These are phyloP conservation scores for Temnothorax nylanderi DNA, from an alignment of 1,140 invertebrate genomes.

Conservation along the genomic window DNA sequence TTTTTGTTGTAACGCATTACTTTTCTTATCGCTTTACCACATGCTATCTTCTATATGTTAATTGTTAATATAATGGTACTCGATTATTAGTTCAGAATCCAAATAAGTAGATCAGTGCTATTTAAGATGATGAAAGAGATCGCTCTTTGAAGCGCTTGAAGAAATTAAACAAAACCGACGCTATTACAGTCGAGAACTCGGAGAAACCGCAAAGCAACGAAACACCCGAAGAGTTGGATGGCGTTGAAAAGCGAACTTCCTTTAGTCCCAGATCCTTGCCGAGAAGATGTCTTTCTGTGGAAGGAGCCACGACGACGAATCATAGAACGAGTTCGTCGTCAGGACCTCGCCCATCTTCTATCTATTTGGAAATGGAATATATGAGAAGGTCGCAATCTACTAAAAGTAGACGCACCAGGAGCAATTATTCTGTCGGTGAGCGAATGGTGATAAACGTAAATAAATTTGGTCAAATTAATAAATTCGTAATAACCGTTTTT, in stretches of 20 bases:
- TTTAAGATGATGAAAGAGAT: slow-evolving; percentile 7
- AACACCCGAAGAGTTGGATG: slow-evolving; percentile 10
- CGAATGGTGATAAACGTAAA: background rate
- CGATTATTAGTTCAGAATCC: background rate
- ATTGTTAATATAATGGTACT: background rate
- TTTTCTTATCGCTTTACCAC: too few relatives aligned
- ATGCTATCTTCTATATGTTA: background rate
- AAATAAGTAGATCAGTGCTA: background rate
- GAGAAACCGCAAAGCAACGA: slow-evolving; percentile 26
- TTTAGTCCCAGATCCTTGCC: slow-evolving; percentile 69
- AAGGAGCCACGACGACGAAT: slow-evolving; percentile 70
- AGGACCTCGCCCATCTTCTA: slow-evolving; percentile 64
- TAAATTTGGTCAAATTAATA: background rate
- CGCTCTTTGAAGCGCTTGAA: background rate
- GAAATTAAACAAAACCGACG: slow-evolving; percentile 28
- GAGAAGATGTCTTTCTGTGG: slow-evolving; percentile 78
- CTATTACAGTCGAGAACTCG: slow-evolving; percentile 15
- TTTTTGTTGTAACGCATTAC: too few relatives aligned
- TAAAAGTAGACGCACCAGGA: slow-evolving; percentile 70
- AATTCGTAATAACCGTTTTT: background rate
- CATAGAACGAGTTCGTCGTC: slow-evolving; percentile 63
- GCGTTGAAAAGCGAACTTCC: slow-evolving; percentile 30
- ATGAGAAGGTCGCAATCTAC: slow-evolving; percentile 63
- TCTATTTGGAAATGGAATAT: slow-evolving; percentile 77
- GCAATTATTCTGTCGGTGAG: slow-evolving; percentile 78